A percentile compares a stretch with the other conserved stretches of the same genome.
Evolutionary conservation across 2,113 vertebrate species (phyloP).

Genomic region (Setophaga petechia): DNA sequence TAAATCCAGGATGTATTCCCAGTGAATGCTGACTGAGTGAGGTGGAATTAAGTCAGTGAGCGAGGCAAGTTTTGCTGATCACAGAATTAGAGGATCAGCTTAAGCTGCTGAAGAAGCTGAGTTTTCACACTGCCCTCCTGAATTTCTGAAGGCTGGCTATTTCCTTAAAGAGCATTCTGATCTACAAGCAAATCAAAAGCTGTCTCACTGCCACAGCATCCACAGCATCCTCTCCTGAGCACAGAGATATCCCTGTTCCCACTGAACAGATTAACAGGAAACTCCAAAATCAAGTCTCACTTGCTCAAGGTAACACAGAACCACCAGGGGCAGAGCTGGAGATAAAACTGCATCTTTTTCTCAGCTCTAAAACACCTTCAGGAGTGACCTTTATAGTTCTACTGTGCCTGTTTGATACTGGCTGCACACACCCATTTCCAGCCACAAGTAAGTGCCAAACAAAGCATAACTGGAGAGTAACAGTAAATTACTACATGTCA

Average conservation of each 20-base stretch:
- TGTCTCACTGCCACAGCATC: background rate
- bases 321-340: background rate
- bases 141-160: background rate
- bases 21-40: background rate
- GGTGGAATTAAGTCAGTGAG: background rate
- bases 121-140: background rate
- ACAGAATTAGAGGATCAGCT: background rate
- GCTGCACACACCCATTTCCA: background rate
- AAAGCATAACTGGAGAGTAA: rapidly evolving
- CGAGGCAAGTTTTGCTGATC: background rate
- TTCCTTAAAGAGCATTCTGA: background rate
- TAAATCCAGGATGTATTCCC: background rate
- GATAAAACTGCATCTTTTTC: background rate
- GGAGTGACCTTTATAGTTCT: background rate
- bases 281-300: background rate
- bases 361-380: background rate
- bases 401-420: background rate
- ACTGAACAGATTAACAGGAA: background rate
- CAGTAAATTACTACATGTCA: background rate
- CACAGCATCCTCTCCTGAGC: background rate
- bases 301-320: background rate
- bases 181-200: background rate
- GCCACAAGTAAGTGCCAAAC: background rate
- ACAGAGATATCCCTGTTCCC: background rate
- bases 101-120: background rate